Base-by-base conservation (phyloP, 2,797 vertebrate species). In the Percopsis omiscomaycus region DNA sequence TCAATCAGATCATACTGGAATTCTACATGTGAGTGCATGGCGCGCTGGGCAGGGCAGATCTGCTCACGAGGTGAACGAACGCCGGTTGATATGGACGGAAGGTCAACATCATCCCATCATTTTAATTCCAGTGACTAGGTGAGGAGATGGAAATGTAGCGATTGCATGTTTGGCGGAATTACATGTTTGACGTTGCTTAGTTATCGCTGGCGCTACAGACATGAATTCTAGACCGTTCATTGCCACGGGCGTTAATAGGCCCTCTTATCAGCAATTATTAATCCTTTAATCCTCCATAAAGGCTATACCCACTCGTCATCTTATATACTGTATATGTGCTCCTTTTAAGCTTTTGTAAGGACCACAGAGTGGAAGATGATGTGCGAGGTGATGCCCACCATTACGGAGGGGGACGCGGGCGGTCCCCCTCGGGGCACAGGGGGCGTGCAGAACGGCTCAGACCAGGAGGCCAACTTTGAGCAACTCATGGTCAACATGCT, bases 401-500 rank as follows among this genome's bases (percentile, higher is more conserved):
- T 98, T 87, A 98, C 85, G 3, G 96, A 98, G 87, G 95, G 96
- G 84, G 96, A 98, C 92, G 93, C 95, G 3, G 88, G 93, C 75
- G 94, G 94, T 5, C 93, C 95, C 81, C 95, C 95, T 0, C 92
- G 94, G 58, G 93, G 92, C 70, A 80, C 86, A 1, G 46, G 27
- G 8, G 54, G 83, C 55, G 87, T 87, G 55, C 93, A 91, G 59
- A 94, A 94, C 69, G 92, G 93, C 71, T 91, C 95, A 0, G 96
- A 96, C 64, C 91, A 94, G 0, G 96, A 98, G 8, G 94, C 95
- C 65, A 97, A 97, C 94, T 98, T 98, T 2, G 96, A 98, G 91
- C 96, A 98, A 91, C 92, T 98, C 86, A 98, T 98, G 96, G 96
- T 98, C 87, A 97, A 97, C 90, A 97, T 98, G 96, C 89, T 98